Base-by-base conservation (phyloP, 2,888 invertebrate genomes). In the Drosophila anomalata region DNA sequence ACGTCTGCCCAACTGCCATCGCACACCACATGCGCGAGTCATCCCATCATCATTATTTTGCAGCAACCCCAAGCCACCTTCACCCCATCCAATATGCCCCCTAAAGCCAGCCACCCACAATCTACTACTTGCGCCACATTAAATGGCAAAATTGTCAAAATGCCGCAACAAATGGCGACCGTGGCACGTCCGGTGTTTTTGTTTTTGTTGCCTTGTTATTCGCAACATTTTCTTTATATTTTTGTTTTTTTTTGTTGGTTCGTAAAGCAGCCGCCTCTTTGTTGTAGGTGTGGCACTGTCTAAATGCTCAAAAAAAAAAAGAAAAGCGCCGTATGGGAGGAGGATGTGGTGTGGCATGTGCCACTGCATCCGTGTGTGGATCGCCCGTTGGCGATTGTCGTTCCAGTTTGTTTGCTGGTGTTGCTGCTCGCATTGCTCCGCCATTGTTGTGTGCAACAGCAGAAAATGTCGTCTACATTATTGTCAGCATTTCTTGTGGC, bases 391-490 rank as follows among this genome's bases (percentile, higher is more conserved):
- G 53, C 61, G 73, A 44, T 71, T 76, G 67, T 76, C 59, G 69
- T 67, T 55, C 54, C 48, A 58, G 63, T 75, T 78, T 72, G 55
- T 33, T 68, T 71, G 51, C 39, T 41, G 58, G 46, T 17, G 50
- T 50, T 62, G 55, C 39, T 66, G 55, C 50, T 55, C 62, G 41
- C 24, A 44, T 20, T 55, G 54, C 66, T 31, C 22, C 48, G 22
- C 36, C 51, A 63, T 66, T 72, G 72, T 72, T 75, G 57, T 74
- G 77, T 75, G 69, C 73, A 75, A 72, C 71, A 77, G 77, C 77
- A 77, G 77, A 79, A 79, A 79, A 75, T 78, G 57, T 73, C 83
- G 77, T 75, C 84, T 73, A 75, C 77, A 79, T 78, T 78, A 71
- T 71, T 62, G 62, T 71, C 62, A 44, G 46, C 24, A 51, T 58